phyloP scores from a whole-genome alignment of 2,797 vertebrate genomes.

The Hoplostethus atlanticus region DNA sequence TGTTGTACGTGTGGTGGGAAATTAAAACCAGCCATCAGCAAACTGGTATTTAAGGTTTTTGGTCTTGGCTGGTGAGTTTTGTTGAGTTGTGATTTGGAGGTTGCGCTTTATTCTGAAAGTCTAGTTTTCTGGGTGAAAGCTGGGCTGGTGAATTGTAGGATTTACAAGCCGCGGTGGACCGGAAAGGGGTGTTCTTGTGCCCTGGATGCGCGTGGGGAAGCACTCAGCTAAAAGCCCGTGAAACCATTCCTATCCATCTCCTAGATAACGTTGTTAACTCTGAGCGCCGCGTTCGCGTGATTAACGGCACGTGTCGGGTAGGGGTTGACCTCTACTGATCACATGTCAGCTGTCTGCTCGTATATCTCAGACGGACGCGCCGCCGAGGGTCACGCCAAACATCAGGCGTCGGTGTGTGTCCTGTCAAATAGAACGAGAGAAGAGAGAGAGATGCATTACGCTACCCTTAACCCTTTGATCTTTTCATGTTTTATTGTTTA shows the following conservation, averaged over 20 bases:
- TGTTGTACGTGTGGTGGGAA: too few relatives aligned
- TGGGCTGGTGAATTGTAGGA: background rate
- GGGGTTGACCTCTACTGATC: conserved; percentile 39
- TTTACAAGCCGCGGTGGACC: background rate
- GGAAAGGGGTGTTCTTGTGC: background rate
- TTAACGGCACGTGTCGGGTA: conserved; percentile 35
- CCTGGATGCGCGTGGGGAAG: background rate
- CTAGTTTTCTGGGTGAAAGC: too few relatives aligned
- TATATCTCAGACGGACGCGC: conserved; percentile 19
- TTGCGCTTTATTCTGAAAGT: too few relatives aligned
- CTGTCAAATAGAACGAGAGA: too few relatives aligned
- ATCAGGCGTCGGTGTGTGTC: too few relatives aligned
- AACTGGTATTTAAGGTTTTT: too few relatives aligned
- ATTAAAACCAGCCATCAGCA: too few relatives aligned
- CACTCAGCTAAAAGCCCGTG: conserved; percentile 37
- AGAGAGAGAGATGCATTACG: too few relatives aligned
- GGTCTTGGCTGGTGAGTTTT: too few relatives aligned
- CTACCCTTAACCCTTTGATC: too few relatives aligned
- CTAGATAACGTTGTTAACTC: background rate
- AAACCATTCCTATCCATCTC: conserved; percentile 14
- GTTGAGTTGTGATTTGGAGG: too few relatives aligned
- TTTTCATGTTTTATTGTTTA: too few relatives aligned
- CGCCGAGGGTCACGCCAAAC: conserved; percentile 10
- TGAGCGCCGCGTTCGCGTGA: conserved; percentile 18
- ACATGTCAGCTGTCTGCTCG: conserved; percentile 22